A percentile compares a stretch with the other conserved stretches of the same genome.
Evolutionary conservation across 2,888 invertebrate species (phyloP).

Genomic region (Julus scanicus): DNA sequence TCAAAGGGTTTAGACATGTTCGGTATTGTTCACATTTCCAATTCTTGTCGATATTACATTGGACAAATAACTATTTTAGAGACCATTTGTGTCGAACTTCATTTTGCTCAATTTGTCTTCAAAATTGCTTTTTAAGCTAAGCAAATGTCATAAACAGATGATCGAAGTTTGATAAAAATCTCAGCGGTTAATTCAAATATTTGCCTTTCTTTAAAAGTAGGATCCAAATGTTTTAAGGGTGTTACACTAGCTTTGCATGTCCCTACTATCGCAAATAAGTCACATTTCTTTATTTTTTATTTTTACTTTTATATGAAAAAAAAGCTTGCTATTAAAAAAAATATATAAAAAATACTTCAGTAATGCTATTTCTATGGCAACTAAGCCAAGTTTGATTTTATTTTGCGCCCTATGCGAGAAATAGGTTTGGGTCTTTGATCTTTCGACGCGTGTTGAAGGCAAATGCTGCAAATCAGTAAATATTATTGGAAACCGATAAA

Average conservation of each 20-base stretch:
- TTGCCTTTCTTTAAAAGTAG: neutral
- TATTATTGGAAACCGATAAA: slow-evolving; percentile 36
- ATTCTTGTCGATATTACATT: neutral
- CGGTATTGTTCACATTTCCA: neutral
- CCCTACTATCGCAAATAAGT: neutral
- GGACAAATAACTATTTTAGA: neutral
- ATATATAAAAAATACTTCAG: neutral
- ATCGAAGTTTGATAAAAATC: neutral
- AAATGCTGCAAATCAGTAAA: slow-evolving; percentile 14
- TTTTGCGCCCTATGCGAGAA: neutral
- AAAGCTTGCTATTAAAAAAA: neutral
- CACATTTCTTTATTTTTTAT: neutral
- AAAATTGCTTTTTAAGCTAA: no score
- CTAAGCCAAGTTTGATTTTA: slow-evolving; percentile 10
- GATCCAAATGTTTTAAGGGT: no score
- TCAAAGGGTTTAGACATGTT: neutral
- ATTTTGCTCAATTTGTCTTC: no score
- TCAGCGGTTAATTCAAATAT: neutral
- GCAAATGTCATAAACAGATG: no score
- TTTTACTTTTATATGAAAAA: neutral
- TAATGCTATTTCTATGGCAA: slow-evolving; percentile 15
- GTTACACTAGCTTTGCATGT: neutral
- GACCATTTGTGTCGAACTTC: no score
- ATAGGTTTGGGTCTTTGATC: neutral
- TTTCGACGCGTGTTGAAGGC: slow-evolving; percentile 3